Conservation (phyloP, 2,888 invertebrate species). For the Lagria hirta region DNA sequence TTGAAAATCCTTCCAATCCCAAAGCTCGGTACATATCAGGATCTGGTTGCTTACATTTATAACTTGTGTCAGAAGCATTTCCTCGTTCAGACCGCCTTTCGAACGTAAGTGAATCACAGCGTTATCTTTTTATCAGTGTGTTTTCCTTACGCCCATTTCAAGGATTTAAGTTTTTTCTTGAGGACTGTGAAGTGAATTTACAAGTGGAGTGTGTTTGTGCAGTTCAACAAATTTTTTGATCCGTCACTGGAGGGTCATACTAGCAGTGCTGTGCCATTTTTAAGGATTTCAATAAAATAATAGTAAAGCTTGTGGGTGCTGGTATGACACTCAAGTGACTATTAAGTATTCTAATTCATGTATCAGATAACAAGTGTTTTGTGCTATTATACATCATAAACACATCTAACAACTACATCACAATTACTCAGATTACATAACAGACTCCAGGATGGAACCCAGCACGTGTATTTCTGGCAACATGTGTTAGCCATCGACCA, state of each 20-base stretch:
- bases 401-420: too few species aligned
- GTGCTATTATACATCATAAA: too few species aligned
- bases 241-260: slow-evolving; percentile 38
- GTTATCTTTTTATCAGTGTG: slow-evolving; percentile 26
- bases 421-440: slow-evolving; percentile 6
- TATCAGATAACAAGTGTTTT: too few species aligned
- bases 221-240: slow-evolving; percentile 1
- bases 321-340: slow-evolving; percentile 36
- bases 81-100: slow-evolving; percentile 95
- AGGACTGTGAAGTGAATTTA: slow-evolving; percentile 31
- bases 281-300: too few species aligned
- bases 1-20: slow-evolving; percentile 53
- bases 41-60: slow-evolving; percentile 82
- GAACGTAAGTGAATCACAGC: slow-evolving; percentile 77
- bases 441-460: neutral
- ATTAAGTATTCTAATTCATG: too few species aligned
- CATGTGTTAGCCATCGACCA: slow-evolving; percentile 38
- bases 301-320: slow-evolving; percentile 24
- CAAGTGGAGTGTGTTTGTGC: slow-evolving; percentile 18
- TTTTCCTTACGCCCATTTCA: slow-evolving; percentile 8
- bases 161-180: too few species aligned
- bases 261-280: slow-evolving; percentile 33
- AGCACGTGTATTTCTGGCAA: slow-evolving; percentile 26
- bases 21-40: slow-evolving; percentile 58
- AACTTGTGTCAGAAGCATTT: slow-evolving; percentile 69